Base-by-base conservation (phyloP, 1,140 invertebrate genomes). In the Vanessa tameamea region DNA sequence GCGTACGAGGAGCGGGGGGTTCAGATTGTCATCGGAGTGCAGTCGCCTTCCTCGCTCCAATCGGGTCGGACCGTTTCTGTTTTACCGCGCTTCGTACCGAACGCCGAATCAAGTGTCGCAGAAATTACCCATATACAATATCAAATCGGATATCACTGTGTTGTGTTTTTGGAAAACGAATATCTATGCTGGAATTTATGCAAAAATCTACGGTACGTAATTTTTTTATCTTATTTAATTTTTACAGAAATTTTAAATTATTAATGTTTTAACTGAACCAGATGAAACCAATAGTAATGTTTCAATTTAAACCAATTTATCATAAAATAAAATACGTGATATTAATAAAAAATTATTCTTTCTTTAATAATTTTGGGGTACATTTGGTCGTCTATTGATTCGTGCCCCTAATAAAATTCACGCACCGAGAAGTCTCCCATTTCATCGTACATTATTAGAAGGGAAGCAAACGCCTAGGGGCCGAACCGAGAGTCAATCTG, bases 361-460 rank as follows among this genome's bases (percentile, higher is more conserved):
- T 61, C 57, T 66, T 53, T 69, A 16, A 73, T 47, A 70, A 75
- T 70, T 75, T 69, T 47, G 67, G 65, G 68, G 51, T 65, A 73
- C 37, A 82, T 76, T 77, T 69, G 74, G 72, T 73, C 64, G 65
- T 73, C 82, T 87, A 89, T 89, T 86, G 86, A 89, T 90, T 89
- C 82, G 79, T 75, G 82, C 87, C 89, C 88, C 87, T 85, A 86
- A 90, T 90, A 89, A 88, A 88, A 87, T 85, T 84, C 82, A 81
- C 81, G 80, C 84, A 85, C 82, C 81, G 84, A 86, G 75, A 86
- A 75, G 69, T 81, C 79, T 83, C 87, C 86, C 79, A 81, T 82
- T 84, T 83, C 82, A 74, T 72, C 70, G 80, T 87, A 86, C 82
- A 16, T 67, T 75, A 85, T 81, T 79, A 79, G 83, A 80, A 86